Evolutionary conservation across 2,113 vertebrate genomes (phyloP).

Genomic region (Aramus guarauna): DNA sequence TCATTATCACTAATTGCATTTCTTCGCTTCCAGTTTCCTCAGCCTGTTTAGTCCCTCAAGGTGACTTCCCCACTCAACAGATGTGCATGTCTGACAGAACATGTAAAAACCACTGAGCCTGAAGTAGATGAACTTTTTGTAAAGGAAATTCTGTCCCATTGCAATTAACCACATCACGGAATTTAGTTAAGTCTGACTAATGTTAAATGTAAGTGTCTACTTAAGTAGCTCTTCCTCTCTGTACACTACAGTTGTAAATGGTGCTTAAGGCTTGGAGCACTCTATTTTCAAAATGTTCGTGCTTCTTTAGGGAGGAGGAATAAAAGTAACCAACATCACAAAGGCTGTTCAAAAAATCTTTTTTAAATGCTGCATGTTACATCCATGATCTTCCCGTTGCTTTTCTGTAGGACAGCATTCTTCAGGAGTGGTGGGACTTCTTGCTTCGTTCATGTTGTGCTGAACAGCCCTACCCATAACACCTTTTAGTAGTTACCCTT

Average conservation of each 20-base stretch:
- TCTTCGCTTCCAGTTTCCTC: background rate
- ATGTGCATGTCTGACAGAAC: background rate
- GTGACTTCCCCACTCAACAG: background rate
- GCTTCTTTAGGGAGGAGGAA: background rate
- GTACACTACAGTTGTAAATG: background rate
- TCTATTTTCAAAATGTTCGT: background rate
- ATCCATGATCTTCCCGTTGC: background rate
- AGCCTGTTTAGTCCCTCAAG: background rate
- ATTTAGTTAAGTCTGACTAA: background rate
- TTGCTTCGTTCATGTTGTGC: background rate
- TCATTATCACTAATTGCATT: conserved; percentile 26
- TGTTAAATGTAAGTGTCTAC: background rate
- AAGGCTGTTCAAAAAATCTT: background rate
- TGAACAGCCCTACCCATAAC: background rate
- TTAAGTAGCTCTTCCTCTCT: background rate
- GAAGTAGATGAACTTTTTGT: background rate
- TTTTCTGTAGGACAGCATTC: background rate
- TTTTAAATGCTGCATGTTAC: background rate
- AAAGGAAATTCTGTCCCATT: background rate
- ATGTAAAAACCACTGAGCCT: background rate
- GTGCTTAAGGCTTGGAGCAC: background rate
- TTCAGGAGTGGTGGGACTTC: background rate
- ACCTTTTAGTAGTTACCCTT: background rate
- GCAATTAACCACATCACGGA: background rate
- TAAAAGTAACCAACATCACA: background rate